Evolutionary conservation across 1,140 invertebrate genomes (phyloP).

Genomic region (Mactra quadrangularis): DNA sequence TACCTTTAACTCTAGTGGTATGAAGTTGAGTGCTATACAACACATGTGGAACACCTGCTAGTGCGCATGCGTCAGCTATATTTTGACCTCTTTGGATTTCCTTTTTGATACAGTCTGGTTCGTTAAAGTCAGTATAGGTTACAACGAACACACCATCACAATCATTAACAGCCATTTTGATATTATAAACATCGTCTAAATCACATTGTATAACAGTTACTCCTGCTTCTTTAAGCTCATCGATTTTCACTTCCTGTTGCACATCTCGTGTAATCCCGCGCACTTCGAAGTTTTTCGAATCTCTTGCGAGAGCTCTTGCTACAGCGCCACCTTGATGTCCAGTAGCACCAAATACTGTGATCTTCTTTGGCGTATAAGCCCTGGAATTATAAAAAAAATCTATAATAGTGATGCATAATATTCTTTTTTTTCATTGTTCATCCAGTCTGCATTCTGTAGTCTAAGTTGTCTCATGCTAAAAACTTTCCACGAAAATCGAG

Average conservation of each 20-base stretch:
- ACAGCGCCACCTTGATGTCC: slow-evolving; percentile 65
- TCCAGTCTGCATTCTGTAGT: neutral
- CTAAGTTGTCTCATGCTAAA: neutral
- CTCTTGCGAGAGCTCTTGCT: slow-evolving; percentile 56
- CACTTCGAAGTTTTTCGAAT: slow-evolving; percentile 49
- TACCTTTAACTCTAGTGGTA: slow-evolving; percentile 69
- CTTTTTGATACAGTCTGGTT: slow-evolving; percentile 72
- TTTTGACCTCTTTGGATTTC: slow-evolving; percentile 74
- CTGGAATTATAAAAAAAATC: slow-evolving; percentile 18
- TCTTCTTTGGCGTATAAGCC: slow-evolving; percentile 35
- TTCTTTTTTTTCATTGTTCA: neutral
- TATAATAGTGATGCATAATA: neutral
- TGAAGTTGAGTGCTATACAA: slow-evolving; percentile 80
- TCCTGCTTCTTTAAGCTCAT: slow-evolving; percentile 50
- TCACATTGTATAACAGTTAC: slow-evolving; percentile 61
- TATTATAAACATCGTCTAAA: slow-evolving; percentile 61
- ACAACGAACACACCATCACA: slow-evolving; percentile 75
- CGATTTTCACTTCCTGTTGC: slow-evolving; percentile 46
- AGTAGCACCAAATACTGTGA: slow-evolving; percentile 59
- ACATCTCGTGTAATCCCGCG: slow-evolving; percentile 59
- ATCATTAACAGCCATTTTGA: slow-evolving; percentile 66
- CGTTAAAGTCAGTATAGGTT: slow-evolving; percentile 73
- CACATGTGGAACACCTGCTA: slow-evolving; percentile 72
- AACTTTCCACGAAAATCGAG: neutral
- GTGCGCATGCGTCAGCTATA: slow-evolving; percentile 77